Base-by-base conservation (phyloP, 2,797 vertebrate species). In the Ispidina lecontei region DNA sequence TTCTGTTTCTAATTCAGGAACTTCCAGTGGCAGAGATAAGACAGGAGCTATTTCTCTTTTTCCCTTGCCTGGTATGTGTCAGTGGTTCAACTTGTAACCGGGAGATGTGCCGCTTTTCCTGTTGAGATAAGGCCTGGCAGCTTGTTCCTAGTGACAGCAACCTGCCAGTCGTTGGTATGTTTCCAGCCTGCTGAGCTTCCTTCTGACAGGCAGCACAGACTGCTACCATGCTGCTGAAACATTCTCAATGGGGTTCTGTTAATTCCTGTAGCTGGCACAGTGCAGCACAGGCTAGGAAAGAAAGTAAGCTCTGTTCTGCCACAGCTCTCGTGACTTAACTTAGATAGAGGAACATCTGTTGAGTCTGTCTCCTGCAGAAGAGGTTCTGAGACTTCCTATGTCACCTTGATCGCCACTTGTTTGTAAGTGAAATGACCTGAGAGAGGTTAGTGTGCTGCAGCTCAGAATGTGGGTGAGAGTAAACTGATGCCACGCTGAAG, bases 1-100 rank as follows among this genome's bases (percentile, higher is more conserved):
- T 68, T 67, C n/a, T 70, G 28, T 71, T 93, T 82, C 73, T 90
- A 92, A 74, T 94, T 93, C 47, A 56, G 76, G 82, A 96, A 84
- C 35, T 64, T 4, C 1, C 0, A 56, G 73, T 62, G 63, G 51
- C 58, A 8, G 26, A 80, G 87, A 90, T 85, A 87, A 87, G 78
- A 58, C 20, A 51, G 67, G 41, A 86, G 80, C 54, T 23, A 20
- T 68, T 92, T 82, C 64, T 84, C 81, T 69, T 75, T 68, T 87
- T 47, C 65, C 72, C 28, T 52, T 92, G 58, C 72, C 83, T 84
- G 70, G 39, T 82, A 46, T 74, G 47, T 91, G 63, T 84, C 83
- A 84, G 75, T 63, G 47, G 54, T 65, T 90, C 83, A 58, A 73
- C 58, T 90, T 71, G 37, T 71, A 47, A 26, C 63, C 44, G 78